Conservation (phyloP, 2,888 invertebrate species). For the Lasiommata megera region DNA sequence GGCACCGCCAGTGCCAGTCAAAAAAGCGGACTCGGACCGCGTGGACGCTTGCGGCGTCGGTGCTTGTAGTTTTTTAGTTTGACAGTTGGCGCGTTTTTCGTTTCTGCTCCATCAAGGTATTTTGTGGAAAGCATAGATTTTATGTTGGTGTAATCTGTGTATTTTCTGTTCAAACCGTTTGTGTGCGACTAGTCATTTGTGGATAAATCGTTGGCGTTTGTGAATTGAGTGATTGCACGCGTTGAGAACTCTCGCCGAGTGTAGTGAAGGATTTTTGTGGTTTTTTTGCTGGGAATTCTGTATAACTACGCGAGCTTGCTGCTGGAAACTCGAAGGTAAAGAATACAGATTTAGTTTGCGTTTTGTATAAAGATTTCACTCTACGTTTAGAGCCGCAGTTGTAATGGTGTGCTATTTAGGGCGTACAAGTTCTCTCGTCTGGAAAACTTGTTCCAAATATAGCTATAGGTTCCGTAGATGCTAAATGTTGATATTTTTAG, state of each 20-base stretch:
- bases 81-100: slow-evolving; percentile 80
- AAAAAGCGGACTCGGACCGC: slow-evolving; percentile 76
- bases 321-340: slow-evolving; percentile 63
- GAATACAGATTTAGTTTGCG: slow-evolving; percentile 13
- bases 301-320: slow-evolving; percentile 47
- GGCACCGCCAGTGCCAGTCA: slow-evolving; percentile 55
- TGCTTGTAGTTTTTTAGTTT: slow-evolving; percentile 81
- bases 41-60: slow-evolving; percentile 74
- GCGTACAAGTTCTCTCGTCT: slow-evolving; percentile 55
- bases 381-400: not conserved
- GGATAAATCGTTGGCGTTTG: slow-evolving; percentile 69
- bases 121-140: slow-evolving; percentile 77
- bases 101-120: slow-evolving; percentile 63
- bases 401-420: slow-evolving; percentile 43
- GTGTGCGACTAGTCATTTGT: slow-evolving; percentile 75
- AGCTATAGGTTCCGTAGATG: slow-evolving; percentile 49
- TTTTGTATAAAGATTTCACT: not conserved
- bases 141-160: slow-evolving; percentile 79
- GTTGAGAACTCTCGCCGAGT: slow-evolving; percentile 66
- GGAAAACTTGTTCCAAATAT: slow-evolving; percentile 67
- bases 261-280: slow-evolving; percentile 72
- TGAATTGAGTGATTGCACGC: slow-evolving; percentile 72
- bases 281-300: slow-evolving; percentile 63
- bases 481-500: slow-evolving; percentile 33
- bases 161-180: slow-evolving; percentile 65